phyloP scores from a whole-genome alignment of 2,888 invertebrate genomes.

The Hirtodrosophila histrioides region DNA sequence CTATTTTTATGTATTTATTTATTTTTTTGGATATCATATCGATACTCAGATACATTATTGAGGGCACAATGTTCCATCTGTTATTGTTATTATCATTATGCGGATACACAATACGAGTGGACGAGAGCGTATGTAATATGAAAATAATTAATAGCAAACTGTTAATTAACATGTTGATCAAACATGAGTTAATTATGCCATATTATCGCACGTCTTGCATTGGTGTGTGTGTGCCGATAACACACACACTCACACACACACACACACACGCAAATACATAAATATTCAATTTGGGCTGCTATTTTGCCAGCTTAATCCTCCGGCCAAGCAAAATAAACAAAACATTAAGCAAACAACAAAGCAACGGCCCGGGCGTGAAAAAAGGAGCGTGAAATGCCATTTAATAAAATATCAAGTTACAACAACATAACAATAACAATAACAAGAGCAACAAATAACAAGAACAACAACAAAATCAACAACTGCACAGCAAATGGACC shows the following conservation, averaged over 20 bases:
- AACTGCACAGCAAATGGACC: slow-evolving; percentile 54
- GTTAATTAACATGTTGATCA: slow-evolving; percentile 79
- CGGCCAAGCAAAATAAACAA: slow-evolving; percentile 63
- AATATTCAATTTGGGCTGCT: slow-evolving; percentile 61
- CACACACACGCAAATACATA: slow-evolving; percentile 35
- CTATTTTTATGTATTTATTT: slow-evolving; percentile 8
- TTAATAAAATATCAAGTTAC: slow-evolving; percentile 69
- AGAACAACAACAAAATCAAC: slow-evolving; percentile 17
- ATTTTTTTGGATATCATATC: slow-evolving; percentile 21
- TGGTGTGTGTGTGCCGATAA: slow-evolving; percentile 28
- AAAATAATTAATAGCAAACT: slow-evolving; percentile 74
- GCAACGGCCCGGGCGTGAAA: slow-evolving; percentile 30
- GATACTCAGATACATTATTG: slow-evolving; percentile 19
- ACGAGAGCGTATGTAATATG: slow-evolving; percentile 52
- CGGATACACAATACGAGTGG: slow-evolving; percentile 15
- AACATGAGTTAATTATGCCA: slow-evolving; percentile 66
- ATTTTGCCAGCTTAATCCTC: slow-evolving; percentile 66
- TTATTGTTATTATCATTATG: slow-evolving; percentile 21
- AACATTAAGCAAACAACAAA: slow-evolving; percentile 49
- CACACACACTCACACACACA: slow-evolving; percentile 36
- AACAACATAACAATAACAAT: slow-evolving; percentile 42
- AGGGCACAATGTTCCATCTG: slow-evolving; percentile 14
- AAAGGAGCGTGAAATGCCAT: slow-evolving; percentile 65
- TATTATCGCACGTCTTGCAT: slow-evolving; percentile 46
- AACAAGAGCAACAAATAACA: slow-evolving; percentile 30